Percentiles rank a stretch among this genome's conserved stretches.
Conservation (phyloP, 1,140 invertebrate genomes). For the Drosophila pallidifrons region DNA sequence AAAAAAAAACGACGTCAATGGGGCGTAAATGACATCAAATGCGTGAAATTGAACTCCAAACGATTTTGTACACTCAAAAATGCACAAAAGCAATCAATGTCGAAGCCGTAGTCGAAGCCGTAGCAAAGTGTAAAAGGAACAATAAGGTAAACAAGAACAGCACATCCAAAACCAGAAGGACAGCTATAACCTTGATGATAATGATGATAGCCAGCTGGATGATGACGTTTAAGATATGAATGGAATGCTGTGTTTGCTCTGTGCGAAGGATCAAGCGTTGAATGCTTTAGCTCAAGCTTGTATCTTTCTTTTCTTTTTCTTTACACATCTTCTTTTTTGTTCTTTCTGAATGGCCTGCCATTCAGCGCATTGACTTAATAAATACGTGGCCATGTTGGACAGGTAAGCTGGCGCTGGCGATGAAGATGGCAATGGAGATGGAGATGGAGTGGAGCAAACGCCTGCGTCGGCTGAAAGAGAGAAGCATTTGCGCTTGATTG, state of each 20-base stretch:
- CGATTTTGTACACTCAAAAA: constrained; percentile 54
- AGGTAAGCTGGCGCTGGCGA: background rate
- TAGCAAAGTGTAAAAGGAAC: constrained; percentile 7
- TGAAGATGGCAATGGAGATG: background rate
- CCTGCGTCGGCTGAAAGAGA: constrained; percentile 20
- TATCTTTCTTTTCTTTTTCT: constrained; percentile 15
- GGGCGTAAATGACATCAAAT: constrained; percentile 64
- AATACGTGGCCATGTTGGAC: constrained; percentile 48
- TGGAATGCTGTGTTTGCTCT: background rate
- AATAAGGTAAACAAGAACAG: constrained; percentile 34
- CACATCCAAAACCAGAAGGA: constrained; percentile 4
- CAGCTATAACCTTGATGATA: constrained; percentile 10
- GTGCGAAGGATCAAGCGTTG: constrained; percentile 28
- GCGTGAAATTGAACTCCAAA: constrained; percentile 57
- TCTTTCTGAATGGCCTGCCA: constrained; percentile 39
- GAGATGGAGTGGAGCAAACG: constrained; percentile 18
- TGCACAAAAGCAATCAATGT: constrained; percentile 63
- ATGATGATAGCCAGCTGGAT: constrained; percentile 1
- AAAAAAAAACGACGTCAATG: constrained; percentile 46
- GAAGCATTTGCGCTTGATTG: constrained; percentile 69
- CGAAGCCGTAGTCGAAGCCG: background rate
- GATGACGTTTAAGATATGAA: constrained; percentile 31
- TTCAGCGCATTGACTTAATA: constrained; percentile 75
- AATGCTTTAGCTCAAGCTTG: constrained; percentile 14
- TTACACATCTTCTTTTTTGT: constrained; percentile 1